Evolutionary conservation across 1,140 invertebrate species (phyloP).

Genomic region (Chelonus insularis): DNA sequence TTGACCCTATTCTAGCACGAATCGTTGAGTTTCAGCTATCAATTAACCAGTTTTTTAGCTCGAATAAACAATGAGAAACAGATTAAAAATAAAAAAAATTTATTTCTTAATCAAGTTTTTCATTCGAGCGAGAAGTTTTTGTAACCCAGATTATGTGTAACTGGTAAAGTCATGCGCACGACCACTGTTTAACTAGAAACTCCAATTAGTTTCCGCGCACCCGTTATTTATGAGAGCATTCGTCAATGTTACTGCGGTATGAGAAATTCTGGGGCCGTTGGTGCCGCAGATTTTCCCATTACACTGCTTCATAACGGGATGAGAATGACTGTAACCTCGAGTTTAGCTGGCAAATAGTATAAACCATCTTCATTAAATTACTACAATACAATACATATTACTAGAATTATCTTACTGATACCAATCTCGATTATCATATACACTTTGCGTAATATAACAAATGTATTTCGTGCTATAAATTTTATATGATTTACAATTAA

Average conservation of each 20-base stretch:
- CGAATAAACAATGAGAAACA: too few species aligned
- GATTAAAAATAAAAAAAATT: too few species aligned
- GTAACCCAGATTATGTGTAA: slow-evolving; percentile 17
- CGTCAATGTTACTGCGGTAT: slow-evolving; percentile 43
- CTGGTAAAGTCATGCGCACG: slow-evolving; percentile 15
- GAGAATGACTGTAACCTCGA: slow-evolving; percentile 27
- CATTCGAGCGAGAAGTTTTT: not conserved
- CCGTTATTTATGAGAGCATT: slow-evolving; percentile 46
- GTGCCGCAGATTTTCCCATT: slow-evolving; percentile 35
- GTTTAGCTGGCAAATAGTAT: not conserved
- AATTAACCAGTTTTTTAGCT: too few species aligned
- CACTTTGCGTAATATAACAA: too few species aligned
- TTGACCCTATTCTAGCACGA: too few species aligned
- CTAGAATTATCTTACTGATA: too few species aligned
- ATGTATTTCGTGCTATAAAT: too few species aligned
- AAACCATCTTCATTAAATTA: not conserved
- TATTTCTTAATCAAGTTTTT: not conserved
- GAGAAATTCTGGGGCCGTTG: slow-evolving; percentile 37
- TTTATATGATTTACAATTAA: too few species aligned
- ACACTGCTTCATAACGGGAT: slow-evolving; percentile 34
- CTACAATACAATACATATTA: not conserved
- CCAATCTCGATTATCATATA: too few species aligned
- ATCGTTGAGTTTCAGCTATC: too few species aligned
- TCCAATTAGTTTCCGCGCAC: slow-evolving; percentile 45
- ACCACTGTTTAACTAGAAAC: slow-evolving; percentile 42